phyloP scores from a whole-genome alignment of 2,888 invertebrate genomes.

The Drosophila neonasuta region DNA sequence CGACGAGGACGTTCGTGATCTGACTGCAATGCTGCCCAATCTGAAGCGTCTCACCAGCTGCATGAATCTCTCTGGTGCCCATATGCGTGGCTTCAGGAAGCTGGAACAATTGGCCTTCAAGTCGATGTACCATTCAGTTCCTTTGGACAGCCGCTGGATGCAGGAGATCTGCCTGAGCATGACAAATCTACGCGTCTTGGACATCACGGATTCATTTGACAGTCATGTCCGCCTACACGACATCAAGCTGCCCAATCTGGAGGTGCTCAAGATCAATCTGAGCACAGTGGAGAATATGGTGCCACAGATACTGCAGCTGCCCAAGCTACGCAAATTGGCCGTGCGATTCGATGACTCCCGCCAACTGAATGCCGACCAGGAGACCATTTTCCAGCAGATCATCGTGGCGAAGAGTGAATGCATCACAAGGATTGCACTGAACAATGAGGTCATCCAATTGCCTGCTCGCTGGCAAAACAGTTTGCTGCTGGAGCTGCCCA shows the following conservation, averaged over 20 bases:
- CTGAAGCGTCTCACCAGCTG: conserved; percentile 56
- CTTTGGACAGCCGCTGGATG: conserved; percentile 58
- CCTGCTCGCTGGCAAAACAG: conserved; percentile 58
- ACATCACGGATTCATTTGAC: conserved; percentile 67
- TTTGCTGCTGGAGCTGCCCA: conserved; percentile 57
- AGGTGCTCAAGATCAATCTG: conserved; percentile 67
- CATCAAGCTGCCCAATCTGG: conserved; percentile 65
- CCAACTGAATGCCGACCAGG: conserved; percentile 61
- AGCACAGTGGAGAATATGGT: conserved; percentile 62
- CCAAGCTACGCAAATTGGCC: conserved; percentile 58
- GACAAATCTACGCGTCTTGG: conserved; percentile 52
- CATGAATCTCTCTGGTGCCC: conserved; percentile 65
- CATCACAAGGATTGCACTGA: conserved; percentile 64
- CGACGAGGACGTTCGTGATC: conserved; percentile 61
- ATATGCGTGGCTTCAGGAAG: conserved; percentile 49
- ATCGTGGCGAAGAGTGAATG: conserved; percentile 64
- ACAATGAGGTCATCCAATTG: conserved; percentile 67
- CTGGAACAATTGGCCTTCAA: conserved; percentile 65
- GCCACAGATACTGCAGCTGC: conserved; percentile 56
- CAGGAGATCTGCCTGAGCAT: conserved; percentile 65
- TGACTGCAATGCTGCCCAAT: conserved; percentile 61
- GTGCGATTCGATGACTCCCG: conserved; percentile 63
- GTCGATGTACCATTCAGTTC: conserved; percentile 65
- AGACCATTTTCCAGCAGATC: conserved; percentile 69
- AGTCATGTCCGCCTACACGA: conserved; percentile 52